Percentiles rank a stretch among this genome's conserved stretches.
These are phyloP conservation scores for Mobula hypostoma DNA, from an alignment of 2,113 vertebrate genomes.

Conservation along the genomic window DNA sequence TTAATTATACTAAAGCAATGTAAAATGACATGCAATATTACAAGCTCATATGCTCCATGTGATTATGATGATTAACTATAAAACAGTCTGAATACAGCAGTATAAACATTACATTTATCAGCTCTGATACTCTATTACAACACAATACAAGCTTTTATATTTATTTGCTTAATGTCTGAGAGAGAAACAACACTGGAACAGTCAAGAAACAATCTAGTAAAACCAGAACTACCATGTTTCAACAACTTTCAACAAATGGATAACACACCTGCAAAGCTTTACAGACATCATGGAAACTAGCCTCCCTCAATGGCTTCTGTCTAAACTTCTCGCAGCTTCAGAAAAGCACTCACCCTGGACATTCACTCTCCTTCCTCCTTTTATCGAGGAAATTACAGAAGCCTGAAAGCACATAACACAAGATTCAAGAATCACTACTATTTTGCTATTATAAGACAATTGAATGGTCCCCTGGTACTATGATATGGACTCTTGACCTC, in stretches of 20 bases:
- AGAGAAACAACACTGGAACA: not conserved
- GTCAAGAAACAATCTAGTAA: not conserved
- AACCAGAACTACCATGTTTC: not conserved
- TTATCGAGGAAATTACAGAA: too few relatives aligned
- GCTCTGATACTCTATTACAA: not conserved
- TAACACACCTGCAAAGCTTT: not conserved
- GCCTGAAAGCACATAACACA: too few relatives aligned
- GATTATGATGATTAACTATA: slow-evolving; percentile 26
- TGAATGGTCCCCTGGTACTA: too few relatives aligned
- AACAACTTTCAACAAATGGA: not conserved
- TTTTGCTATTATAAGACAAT: too few relatives aligned
- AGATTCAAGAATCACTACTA: too few relatives aligned
- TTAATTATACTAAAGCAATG: slow-evolving; percentile 22
- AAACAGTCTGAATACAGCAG: slow-evolving; percentile 26
- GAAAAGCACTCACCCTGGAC: too few relatives aligned
- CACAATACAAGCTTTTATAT: slow-evolving; percentile 2
- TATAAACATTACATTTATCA: not conserved
- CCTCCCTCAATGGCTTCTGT: too few relatives aligned
- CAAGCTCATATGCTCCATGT: not conserved
- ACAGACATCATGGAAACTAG: too few relatives aligned
- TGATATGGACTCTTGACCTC: too few relatives aligned
- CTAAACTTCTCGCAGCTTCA: too few relatives aligned
- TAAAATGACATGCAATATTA: slow-evolving; percentile 1
- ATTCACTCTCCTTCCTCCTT: too few relatives aligned
- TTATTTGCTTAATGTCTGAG: not conserved